Evolutionary conservation across 1,140 invertebrate species (phyloP), one percentile per base, ranked within the genome.

Genomic region (Macrostomum lignano): DNA sequence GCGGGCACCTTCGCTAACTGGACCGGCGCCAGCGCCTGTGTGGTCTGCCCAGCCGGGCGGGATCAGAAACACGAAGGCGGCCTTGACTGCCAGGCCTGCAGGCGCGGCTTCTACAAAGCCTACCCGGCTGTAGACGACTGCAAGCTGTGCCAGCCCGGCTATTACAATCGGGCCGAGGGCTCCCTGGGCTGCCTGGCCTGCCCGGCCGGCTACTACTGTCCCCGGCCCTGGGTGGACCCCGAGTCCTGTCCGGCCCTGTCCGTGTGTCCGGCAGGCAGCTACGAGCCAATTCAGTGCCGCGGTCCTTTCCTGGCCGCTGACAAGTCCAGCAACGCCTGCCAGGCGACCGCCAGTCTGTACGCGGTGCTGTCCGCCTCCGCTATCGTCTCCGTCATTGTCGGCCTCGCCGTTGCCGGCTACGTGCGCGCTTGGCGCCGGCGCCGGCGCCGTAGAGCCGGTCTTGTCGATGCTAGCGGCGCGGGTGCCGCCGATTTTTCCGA

Each of bases 31-130:
- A 36, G 29, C 7, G 14, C 14, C 14, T 36, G 35, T 23, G 33
- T 10, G 11, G 10, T 31, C 14, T 36, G 35, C 17, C 20, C 11
- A 5, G 11, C 13, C 3, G 35, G 35, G 5, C 15, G 19, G 23
- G 31, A 31, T 24, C 35, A 36, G 28, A 33, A 24, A 15, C n/a
- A 33, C 6, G 7, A 19, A 10, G 35, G 35, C 14, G 20, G 17
- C 10, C 17, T 13, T 19, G 2, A n/a, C 23, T 36, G 35, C 10
- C 14, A 17, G 3, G 11, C 19, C 25, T 36, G 35, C 19, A 14
- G n/a, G 7, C 35, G 29, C 17, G 35, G 35, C 0, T 36, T 33
- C 33, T 20, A 36, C 28, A 36, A 36, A 32, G 28, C 24, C 3
- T 26, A 21, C 7, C 6, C 31, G 25, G 17, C 24, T 6, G 31